These are phyloP conservation scores for Xylota sylvarum DNA, from an alignment of 2,888 invertebrate genomes.

Conservation along the genomic window DNA sequence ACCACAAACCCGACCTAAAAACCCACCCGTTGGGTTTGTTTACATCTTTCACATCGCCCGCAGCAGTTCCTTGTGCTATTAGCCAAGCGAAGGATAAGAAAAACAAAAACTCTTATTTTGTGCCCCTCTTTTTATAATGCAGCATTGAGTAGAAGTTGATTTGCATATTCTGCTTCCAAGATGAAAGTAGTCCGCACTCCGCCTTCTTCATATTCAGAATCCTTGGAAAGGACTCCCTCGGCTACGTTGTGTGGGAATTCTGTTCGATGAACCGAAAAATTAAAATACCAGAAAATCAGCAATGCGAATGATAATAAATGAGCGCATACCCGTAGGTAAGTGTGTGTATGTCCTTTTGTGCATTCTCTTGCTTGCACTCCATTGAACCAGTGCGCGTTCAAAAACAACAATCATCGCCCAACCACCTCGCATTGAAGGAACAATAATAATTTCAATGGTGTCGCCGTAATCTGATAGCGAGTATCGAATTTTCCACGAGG, in stretches of 20 bases:
- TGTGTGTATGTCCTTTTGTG: slow-evolving; percentile 24
- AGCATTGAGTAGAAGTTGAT: slow-evolving; percentile 53
- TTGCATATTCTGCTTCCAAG: slow-evolving; percentile 60
- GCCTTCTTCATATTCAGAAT: background rate
- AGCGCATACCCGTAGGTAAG: slow-evolving; percentile 9
- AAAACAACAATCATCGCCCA: slow-evolving; percentile 52
- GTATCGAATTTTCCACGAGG: slow-evolving; percentile 45
- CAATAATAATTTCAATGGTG: slow-evolving; percentile 66
- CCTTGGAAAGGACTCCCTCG: background rate
- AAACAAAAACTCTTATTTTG: slow-evolving; percentile 50
- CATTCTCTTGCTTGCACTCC: slow-evolving; percentile 46
- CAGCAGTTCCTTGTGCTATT: slow-evolving; percentile 20
- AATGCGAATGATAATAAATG: slow-evolving; percentile 68
- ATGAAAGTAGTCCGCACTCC: background rate
- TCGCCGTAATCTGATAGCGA: slow-evolving; percentile 57
- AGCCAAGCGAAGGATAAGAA: slow-evolving; percentile 46
- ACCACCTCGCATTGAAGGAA: slow-evolving; percentile 3
- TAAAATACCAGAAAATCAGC: slow-evolving; percentile 68
- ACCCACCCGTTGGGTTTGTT: slow-evolving; percentile 20
- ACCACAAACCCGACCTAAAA: slow-evolving; percentile 29
- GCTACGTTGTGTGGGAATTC: slow-evolving; percentile 2
- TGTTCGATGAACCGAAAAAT: slow-evolving; percentile 72
- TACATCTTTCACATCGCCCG: slow-evolving; percentile 29
- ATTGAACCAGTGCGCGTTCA: slow-evolving; percentile 47
- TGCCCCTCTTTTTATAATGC: slow-evolving; percentile 22